These are phyloP conservation scores for Scelioninae gen. 1 DNA, from an alignment of 2,888 invertebrate species.

Conservation along the genomic window DNA sequence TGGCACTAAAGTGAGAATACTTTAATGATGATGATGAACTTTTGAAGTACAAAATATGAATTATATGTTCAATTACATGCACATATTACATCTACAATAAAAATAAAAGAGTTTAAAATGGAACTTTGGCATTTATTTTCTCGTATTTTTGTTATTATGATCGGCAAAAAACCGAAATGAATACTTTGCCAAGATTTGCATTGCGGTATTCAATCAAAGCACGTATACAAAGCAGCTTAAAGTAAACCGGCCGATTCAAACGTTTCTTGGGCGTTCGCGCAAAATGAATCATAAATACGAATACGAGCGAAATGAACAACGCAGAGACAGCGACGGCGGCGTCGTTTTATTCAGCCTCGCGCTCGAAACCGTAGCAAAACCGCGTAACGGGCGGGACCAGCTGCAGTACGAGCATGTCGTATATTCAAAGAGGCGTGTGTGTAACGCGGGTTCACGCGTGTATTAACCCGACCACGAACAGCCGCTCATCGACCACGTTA, in stretches of 20 bases:
- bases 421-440: conserved; percentile 60
- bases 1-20: too few species aligned
- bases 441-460: conserved; percentile 71
- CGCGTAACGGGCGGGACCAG: conserved; percentile 70
- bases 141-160: too few species aligned
- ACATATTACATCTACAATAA: too few species aligned
- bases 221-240: conserved; percentile 31
- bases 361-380: conserved; percentile 62
- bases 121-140: too few species aligned
- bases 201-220: conserved; percentile 53
- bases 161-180: too few species aligned
- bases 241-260: conserved; percentile 47
- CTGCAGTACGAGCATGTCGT: conserved; percentile 64
- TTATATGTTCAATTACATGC: too few species aligned
- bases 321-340: conserved; percentile 51
- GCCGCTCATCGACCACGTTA: conserved; percentile 73
- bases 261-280: conserved; percentile 30
- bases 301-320: conserved; percentile 49
- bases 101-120: too few species aligned
- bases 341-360: conserved; percentile 55
- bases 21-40: too few species aligned
- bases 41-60: too few species aligned
- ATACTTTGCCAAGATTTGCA: conserved; percentile 18
- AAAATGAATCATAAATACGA: conserved; percentile 63
- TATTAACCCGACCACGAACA: conserved; percentile 73